phyloP scores from a whole-genome alignment of 2,797 vertebrate genomes.

The Florisuga fusca region DNA sequence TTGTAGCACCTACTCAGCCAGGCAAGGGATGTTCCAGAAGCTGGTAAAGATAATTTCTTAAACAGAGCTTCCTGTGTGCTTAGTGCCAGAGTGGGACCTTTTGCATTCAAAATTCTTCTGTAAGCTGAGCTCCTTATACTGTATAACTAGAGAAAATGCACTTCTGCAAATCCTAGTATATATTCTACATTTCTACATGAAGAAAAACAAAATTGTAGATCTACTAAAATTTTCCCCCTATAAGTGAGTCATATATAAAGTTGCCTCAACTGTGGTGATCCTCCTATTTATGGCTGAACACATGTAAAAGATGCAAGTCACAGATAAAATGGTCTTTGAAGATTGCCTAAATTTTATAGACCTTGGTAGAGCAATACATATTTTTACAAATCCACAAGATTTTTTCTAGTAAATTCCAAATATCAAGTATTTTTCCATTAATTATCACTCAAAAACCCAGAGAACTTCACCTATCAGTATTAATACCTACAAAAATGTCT shows the following conservation, averaged over 20 bases:
- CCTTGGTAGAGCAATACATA: neutral
- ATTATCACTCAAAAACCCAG: neutral
- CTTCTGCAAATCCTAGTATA: neutral
- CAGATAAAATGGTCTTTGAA: neutral
- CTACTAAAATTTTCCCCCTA: neutral
- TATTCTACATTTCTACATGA: neutral
- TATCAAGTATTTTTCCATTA: neutral
- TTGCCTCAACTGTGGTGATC: neutral
- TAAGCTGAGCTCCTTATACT: neutral
- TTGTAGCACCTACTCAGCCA: neutral
- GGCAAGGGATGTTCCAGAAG: neutral
- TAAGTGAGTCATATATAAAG: neutral
- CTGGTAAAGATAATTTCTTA: neutral
- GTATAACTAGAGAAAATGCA: accelerated
- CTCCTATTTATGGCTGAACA: neutral
- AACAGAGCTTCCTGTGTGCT: neutral
- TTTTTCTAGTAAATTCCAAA: neutral
- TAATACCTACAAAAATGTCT: neutral
- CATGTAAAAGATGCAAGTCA: neutral
- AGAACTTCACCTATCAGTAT: neutral
- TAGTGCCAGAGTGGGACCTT: neutral
- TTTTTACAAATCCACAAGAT: neutral
- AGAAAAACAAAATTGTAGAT: neutral
- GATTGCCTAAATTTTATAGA: neutral
- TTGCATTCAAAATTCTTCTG: neutral